Conservation (phyloP, 1,140 invertebrate genomes). For the Camponotus floridanus region DNA sequence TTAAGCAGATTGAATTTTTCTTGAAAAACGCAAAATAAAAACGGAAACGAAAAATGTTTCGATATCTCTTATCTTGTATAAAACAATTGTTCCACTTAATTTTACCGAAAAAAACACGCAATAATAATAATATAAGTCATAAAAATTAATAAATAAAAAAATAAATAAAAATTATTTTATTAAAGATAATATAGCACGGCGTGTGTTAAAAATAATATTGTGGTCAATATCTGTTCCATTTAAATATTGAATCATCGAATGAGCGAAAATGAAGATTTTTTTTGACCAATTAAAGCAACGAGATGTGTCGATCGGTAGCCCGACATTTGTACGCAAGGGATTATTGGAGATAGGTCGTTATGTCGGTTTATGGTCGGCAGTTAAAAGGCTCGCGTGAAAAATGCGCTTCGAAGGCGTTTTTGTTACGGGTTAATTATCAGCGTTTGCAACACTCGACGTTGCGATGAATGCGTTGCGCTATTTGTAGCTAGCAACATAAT, state of each 20-base stretch:
- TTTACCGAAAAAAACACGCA: background rate
- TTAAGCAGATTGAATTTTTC: background rate
- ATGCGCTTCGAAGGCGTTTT: slow-evolving; percentile 24
- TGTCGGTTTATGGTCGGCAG: slow-evolving; percentile 14
- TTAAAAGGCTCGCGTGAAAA: slow-evolving; percentile 39
- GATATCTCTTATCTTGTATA: too few species aligned
- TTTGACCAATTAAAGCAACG: background rate
- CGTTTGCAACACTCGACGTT: background rate
- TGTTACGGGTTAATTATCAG: slow-evolving; percentile 31
- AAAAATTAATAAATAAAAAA: too few species aligned
- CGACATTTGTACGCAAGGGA: slow-evolving; percentile 43
- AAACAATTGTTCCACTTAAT: background rate
- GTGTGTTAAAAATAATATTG: background rate
- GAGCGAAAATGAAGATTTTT: slow-evolving; percentile 28
- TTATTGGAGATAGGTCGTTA: slow-evolving; percentile 43
- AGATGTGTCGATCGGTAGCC: slow-evolving; percentile 31
- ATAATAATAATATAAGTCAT: too few species aligned
- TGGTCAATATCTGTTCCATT: slow-evolving; percentile 5
- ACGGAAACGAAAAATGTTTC: too few species aligned
- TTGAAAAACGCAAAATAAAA: background rate
- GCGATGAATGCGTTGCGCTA: slow-evolving; percentile 18
- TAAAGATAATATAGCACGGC: background rate
- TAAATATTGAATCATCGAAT: slow-evolving; percentile 21
- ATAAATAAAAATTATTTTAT: background rate
- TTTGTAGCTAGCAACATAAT: slow-evolving; percentile 25